Evolutionary conservation across 2,888 invertebrate genomes (phyloP), one percentile per base, ranked within the genome.

Genomic region (Eristalinus sepulchralis): DNA sequence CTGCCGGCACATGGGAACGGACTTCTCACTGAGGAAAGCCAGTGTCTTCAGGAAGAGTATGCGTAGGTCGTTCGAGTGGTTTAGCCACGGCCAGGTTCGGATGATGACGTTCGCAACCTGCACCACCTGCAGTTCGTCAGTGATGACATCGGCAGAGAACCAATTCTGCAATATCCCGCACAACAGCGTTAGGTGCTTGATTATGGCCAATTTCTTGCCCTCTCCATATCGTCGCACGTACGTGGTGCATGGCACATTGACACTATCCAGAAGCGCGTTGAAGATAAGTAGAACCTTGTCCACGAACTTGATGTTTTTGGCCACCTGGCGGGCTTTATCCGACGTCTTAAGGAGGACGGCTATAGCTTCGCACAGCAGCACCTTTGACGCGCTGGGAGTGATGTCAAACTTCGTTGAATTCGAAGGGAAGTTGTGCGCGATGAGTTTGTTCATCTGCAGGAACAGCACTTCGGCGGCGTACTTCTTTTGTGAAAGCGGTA

Each of bases 21-120:
- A 92, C 76, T 91, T 89, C 68, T 92, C 92, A 27, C 91, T 91
- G 8, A 92, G 87, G 63, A 91, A 89, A 10, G 89, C 89, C n/a
- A 90, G 79, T 10, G 90, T 87, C 24, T 90, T 89, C 5, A 93
- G 83, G 13, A 89, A 88, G 5, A 90, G 78, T 6, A 88, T 78
- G 55, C 90, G 91, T 1, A 92, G 88, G 9, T 90, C 88, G 1
- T 68, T 66, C n/a, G 92, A 92, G 57, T 92, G 90, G 9, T 89
- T 89, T 8, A 91, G 81, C 92, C 92, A 93, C 0, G 92, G 90
- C 92, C 92, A 92, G 1, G 91, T 70, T 36, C 90, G 89, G 2
- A 91, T 78, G 1, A 91, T 53, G 1, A 91, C 72, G 36, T 89
- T 90, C 1, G 89, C 84, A 0, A 91, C 62, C 2, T 89, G 78